These are phyloP conservation scores for Anticlea derivata DNA, from an alignment of 2,888 invertebrate species.

Conservation along the genomic window DNA sequence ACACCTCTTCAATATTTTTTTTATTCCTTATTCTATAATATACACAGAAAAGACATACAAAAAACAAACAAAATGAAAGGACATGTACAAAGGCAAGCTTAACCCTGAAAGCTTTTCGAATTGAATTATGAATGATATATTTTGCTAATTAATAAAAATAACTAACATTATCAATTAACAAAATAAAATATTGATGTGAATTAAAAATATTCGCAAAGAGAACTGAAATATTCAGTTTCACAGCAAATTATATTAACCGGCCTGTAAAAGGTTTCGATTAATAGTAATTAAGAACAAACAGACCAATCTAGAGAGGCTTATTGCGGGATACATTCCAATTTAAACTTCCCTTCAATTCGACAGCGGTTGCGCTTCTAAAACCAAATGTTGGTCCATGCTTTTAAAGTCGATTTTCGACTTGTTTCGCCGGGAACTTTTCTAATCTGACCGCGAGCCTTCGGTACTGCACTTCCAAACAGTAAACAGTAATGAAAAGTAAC, in stretches of 20 bases:
- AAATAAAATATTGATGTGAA: background rate
- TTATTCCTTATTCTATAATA: too few relatives aligned
- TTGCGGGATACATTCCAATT: constrained; percentile 83
- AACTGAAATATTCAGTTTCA: background rate
- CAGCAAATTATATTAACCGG: constrained; percentile 38
- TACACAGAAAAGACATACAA: too few relatives aligned
- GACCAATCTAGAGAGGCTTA: constrained; percentile 82
- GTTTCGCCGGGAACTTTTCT: constrained; percentile 77
- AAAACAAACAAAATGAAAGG: too few relatives aligned
- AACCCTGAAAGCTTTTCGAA: too few relatives aligned
- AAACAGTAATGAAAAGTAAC: constrained; percentile 83
- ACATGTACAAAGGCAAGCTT: too few relatives aligned
- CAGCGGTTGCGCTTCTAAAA: constrained; percentile 72
- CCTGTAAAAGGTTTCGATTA: constrained; percentile 71
- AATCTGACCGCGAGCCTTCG: constrained; percentile 78
- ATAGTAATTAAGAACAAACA: constrained; percentile 83
- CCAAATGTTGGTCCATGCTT: constrained; percentile 78
- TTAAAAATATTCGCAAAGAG: background rate
- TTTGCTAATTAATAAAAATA: too few relatives aligned
- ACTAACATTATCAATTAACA: too few relatives aligned
- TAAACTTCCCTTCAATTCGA: constrained; percentile 80
- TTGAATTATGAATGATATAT: too few relatives aligned
- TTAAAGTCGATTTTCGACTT: constrained; percentile 82
- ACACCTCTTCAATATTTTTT: too few relatives aligned
- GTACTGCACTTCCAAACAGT: constrained; percentile 78